Percentiles rank a stretch among this genome's conserved stretches.
These are phyloP conservation scores for Pionites leucogaster DNA, from an alignment of 2,113 vertebrate species.

Conservation along the genomic window DNA sequence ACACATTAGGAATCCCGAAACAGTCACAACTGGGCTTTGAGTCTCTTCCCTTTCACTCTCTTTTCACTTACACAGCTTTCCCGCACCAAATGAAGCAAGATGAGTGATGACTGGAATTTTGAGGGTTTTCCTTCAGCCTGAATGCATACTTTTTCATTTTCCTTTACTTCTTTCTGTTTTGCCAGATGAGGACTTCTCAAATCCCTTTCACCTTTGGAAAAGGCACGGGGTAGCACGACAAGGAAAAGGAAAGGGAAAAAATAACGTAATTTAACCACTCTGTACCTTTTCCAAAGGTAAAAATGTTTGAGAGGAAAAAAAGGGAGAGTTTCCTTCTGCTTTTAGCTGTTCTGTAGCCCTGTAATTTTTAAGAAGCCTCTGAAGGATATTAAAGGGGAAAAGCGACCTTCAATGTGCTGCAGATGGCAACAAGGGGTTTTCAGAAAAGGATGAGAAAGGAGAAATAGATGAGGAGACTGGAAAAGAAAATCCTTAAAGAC, in stretches of 20 bases:
- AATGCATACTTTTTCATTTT: conserved; percentile 34
- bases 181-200: neutral
- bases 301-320: conserved; percentile 17
- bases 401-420: neutral
- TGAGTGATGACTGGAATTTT: conserved; percentile 38
- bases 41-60: conserved; percentile 4
- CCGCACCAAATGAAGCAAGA: conserved; percentile 9
- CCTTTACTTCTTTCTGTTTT: neutral
- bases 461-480: neutral
- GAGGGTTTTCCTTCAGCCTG: conserved; percentile 4
- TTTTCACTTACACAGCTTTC: neutral
- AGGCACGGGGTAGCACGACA: neutral
- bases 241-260: conserved; percentile 51
- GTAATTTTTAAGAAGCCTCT: neutral
- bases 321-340: neutral
- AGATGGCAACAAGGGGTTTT: neutral
- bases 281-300: conserved; percentile 28
- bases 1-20: neutral
- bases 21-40: neutral
- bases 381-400: neutral
- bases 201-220: conserved; percentile 40
- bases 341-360: neutral
- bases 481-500: neutral
- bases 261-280: neutral
- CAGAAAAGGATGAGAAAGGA: neutral